Base-by-base conservation (phyloP, 1,140 invertebrate species). In the Drosophila sp. region DNA sequence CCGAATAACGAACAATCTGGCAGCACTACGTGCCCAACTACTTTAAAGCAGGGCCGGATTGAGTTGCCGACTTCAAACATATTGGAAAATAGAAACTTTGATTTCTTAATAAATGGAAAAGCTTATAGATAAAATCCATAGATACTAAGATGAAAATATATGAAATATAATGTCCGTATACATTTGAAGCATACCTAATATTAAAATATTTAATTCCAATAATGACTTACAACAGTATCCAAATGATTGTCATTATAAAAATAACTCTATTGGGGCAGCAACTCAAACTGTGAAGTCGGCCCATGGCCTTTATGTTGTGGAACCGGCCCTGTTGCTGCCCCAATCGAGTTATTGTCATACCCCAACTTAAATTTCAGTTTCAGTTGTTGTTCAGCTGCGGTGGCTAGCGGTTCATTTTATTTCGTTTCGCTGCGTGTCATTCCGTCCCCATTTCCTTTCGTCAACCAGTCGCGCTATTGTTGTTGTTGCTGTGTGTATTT, bases 381-480 rank as follows among this genome's bases (percentile, higher is more conserved):
- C 65, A 87, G 82, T 86, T 76, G 64, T 69, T 81, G 56, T 83
- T 70, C 79, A 77, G 76, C 76, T 61, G 75, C 79, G 62, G 70
- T 64, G 75, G 71, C 66, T 66, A 56, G 58, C 77, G 67, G 79
- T 87, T 77, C 61, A 54, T 35, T 47, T 6, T 35, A 25, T 1
- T 23, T 30, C 11, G 61, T 60, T 60, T 33, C n/a, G 57, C 8
- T 29, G 44, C 6, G 8, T 27, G 23, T 50, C 44, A 27, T 50
- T 27, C 7, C 6, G 23, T 50, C 27, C 7, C 6, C 6, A 27
- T 17, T 50, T 27, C 44, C 6, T 50, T 50, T 50, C 44, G 44
- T 50, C 8, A 50, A 50, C 44, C 23, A 50, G 44, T 50, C 44
- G 44, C 7, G 44, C 27, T 50, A 25, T 50, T 27, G 44, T 50